phyloP scores from a whole-genome alignment of 2,888 invertebrate species.

The Nebria brevicollis region DNA sequence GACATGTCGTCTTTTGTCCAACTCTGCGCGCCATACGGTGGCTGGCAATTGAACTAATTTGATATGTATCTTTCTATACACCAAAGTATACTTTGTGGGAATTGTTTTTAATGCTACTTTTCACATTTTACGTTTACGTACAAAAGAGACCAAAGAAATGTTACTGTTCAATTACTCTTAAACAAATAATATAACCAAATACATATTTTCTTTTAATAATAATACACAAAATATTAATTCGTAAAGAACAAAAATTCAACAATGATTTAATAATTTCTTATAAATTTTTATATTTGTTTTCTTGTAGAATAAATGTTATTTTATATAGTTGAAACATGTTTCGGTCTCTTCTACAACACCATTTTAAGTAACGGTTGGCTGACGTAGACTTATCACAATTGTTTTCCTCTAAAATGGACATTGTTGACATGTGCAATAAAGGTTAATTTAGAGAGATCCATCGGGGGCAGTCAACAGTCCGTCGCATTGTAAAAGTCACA shows the following conservation, averaged over 20 bases:
- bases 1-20: constrained; percentile 54
- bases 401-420: neutral
- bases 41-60: constrained; percentile 58
- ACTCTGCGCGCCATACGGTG: constrained; percentile 56
- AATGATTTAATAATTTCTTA: neutral
- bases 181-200: too few species aligned
- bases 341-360: constrained; percentile 37
- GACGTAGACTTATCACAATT: constrained; percentile 24
- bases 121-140: neutral
- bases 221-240: too few species aligned
- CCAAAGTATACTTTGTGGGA: neutral
- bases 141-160: too few species aligned
- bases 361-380: constrained; percentile 43
- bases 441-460: neutral
- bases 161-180: too few species aligned
- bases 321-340: neutral
- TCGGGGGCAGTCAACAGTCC: constrained; percentile 14
- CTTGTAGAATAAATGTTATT: neutral
- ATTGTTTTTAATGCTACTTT: neutral
- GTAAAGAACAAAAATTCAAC: too few species aligned
- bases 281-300: neutral
- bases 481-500: constrained; percentile 16
- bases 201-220: too few species aligned
- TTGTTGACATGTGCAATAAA: constrained; percentile 9
- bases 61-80: constrained; percentile 56